These are phyloP conservation scores for Drosophila barbarae DNA, from an alignment of 2,888 invertebrate species.

Conservation along the genomic window DNA sequence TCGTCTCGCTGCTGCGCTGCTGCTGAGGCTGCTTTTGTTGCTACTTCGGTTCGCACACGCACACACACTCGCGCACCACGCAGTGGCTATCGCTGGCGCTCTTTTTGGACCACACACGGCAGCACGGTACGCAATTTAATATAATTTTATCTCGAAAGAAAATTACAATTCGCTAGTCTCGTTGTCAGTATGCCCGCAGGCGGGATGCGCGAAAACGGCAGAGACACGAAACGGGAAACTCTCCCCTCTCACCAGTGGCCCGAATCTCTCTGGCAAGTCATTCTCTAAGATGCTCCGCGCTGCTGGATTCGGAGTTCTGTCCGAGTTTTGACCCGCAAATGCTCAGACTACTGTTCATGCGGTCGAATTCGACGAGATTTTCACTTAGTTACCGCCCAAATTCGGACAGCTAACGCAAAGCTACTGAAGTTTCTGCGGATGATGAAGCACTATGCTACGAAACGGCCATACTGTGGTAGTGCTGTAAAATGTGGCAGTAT, in stretches of 20 bases:
- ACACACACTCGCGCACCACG: conserved; percentile 39
- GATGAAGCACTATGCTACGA: conserved; percentile 17
- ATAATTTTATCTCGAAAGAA: conserved; percentile 31
- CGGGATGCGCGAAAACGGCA: conserved; percentile 27
- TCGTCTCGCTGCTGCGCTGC: conserved; percentile 13
- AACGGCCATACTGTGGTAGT: conserved; percentile 7
- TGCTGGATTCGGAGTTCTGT: not conserved
- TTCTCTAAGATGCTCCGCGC: conserved; percentile 32
- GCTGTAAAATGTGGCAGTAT: not conserved
- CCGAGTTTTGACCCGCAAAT: conserved; percentile 47
- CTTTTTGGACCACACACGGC: conserved; percentile 19
- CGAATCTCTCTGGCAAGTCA: conserved; percentile 56
- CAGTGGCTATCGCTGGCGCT: conserved; percentile 15
- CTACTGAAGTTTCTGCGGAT: conserved; percentile 6
- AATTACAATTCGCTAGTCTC: conserved; percentile 42
- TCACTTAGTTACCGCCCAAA: conserved; percentile 35
- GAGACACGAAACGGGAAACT: conserved; percentile 32
- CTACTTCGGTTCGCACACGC: conserved; percentile 18
- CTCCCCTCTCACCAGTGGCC: conserved; percentile 35
- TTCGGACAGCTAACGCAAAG: conserved; percentile 17
- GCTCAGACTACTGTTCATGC: conserved; percentile 33
- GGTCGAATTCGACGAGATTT: conserved; percentile 27
- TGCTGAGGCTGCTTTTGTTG: conserved; percentile 19
- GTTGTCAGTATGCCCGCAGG: conserved; percentile 36
- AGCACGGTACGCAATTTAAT: conserved; percentile 17